A percentile compares a stretch with the other conserved stretches of the same genome.
phyloP scores from a whole-genome alignment of 2,113 vertebrate species.

The Marcusenius ussheri region DNA sequence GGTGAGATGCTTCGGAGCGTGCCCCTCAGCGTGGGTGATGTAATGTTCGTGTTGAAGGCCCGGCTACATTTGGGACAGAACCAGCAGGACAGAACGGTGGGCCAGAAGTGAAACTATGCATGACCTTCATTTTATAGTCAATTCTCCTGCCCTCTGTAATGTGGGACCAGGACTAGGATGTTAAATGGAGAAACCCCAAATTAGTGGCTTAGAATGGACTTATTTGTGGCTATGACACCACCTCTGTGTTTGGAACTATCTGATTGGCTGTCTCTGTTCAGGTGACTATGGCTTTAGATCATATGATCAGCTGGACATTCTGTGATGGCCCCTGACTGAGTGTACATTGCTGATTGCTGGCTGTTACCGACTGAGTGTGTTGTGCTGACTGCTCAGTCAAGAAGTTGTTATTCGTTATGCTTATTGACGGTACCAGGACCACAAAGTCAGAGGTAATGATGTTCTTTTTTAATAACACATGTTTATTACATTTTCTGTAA shows the following conservation, averaged over 20 bases:
- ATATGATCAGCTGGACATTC: background rate
- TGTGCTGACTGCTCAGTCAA: conserved; percentile 45
- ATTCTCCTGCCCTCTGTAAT: background rate
- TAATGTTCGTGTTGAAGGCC: background rate
- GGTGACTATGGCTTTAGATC: background rate
- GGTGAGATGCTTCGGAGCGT: background rate
- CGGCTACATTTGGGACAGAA: background rate
- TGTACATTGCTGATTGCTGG: background rate
- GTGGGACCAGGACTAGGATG: background rate
- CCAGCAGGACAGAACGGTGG: too few species aligned
- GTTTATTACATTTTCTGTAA: background rate
- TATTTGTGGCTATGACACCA: background rate
- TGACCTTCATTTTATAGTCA: background rate
- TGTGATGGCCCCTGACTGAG: background rate
- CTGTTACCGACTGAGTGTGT: background rate
- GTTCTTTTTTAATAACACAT: conserved; percentile 47
- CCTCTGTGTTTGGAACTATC: background rate
- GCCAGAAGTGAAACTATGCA: background rate
- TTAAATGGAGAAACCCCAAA: background rate
- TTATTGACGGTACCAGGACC: conserved; percentile 86
- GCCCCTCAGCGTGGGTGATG: background rate
- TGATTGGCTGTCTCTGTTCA: background rate
- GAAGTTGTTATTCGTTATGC: conserved; percentile 83
- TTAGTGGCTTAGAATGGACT: background rate
- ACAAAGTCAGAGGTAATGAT: conserved; percentile 97